phyloP scores from a whole-genome alignment of 2,113 vertebrate genomes.

The Odobenus rosmarus region DNA sequence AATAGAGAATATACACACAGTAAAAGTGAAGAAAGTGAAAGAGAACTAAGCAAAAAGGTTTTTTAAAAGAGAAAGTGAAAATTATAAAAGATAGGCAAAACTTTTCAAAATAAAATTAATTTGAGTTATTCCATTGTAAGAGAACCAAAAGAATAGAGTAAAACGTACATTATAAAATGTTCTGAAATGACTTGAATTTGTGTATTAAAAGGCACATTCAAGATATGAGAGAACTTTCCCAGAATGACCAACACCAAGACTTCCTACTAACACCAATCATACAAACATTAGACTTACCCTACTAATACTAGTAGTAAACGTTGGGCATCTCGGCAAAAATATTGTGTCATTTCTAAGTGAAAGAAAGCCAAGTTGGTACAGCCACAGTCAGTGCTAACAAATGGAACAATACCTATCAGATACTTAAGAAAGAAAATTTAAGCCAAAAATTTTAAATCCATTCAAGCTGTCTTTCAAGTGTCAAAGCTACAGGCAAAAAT shows the following conservation, averaged over 20 bases:
- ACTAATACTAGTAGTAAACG: not conserved
- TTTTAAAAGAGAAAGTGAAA: not conserved
- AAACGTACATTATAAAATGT: not conserved
- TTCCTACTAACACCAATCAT: not conserved
- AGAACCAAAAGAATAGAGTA: not conserved
- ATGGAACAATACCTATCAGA: not conserved
- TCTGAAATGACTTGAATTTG: not conserved
- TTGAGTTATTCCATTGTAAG: not conserved
- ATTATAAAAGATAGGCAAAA: not conserved
- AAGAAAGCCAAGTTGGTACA: not conserved
- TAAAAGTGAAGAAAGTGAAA: not conserved
- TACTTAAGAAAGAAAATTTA: not conserved
- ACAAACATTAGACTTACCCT: not conserved
- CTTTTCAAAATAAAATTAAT: not conserved
- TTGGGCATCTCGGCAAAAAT: not conserved
- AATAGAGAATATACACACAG: not conserved
- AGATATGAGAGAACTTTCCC: not conserved
- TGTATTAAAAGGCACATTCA: not conserved
- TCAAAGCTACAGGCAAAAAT: not conserved
- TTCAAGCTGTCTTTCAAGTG: not conserved
- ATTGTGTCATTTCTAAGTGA: not conserved
- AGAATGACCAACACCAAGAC: not conserved
- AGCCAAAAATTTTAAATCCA: slow-evolving; percentile 6
- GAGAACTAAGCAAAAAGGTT: not conserved
- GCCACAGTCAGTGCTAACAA: not conserved